Evolutionary conservation across 2,888 invertebrate genomes (phyloP), one percentile per base, ranked within the genome.

Genomic region (Nomada ferruginata): DNA sequence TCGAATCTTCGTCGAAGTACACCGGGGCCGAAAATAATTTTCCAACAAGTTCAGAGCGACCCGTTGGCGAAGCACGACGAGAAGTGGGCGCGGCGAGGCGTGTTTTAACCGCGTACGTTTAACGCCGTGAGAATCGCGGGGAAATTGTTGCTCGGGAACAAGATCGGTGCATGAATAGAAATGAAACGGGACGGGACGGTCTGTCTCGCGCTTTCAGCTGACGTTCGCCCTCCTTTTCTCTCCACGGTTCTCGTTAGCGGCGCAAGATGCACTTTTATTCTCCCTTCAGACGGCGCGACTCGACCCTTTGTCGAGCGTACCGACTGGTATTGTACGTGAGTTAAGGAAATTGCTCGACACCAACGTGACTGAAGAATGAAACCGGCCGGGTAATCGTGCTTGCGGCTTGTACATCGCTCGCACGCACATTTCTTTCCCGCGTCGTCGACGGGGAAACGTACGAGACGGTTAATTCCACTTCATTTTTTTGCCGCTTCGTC

Each of bases 241-340:
- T 66, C 44, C 44, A n/a, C 20, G 63, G 53, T 55, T 68, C 81
- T 82, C 81, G 76, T 82, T 81, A 81, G 76, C 70, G 68, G 59
- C 29, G 63, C 73, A 82, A 73, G 82, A 82, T 83, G 66, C 71
- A 63, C 77, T 82, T 83, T 82, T 73, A 73, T 83, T 72, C 72
- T 68, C 64, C 68, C 72, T 70, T 74, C 70, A 59, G 70, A 71
- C 79, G 65, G 47, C 11, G 61, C 42, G 66, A 23, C 47, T 26
- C 57, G n/a, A 42, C 65, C 64, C 73, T 76, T 72, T 82, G 59
- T 73, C 65, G 55, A 63, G n/a, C 63, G 53, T 55, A 36, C 53
- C 26, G 68, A 75, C 71, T 59, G 73, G 57, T 53, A 66, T 76
- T 73, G 65, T 82, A 70, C 71, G 69, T 15, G 60, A 76, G 65